Evolutionary conservation across 2,797 vertebrate species (phyloP).

Genomic region (Propithecus perrieri): DNA sequence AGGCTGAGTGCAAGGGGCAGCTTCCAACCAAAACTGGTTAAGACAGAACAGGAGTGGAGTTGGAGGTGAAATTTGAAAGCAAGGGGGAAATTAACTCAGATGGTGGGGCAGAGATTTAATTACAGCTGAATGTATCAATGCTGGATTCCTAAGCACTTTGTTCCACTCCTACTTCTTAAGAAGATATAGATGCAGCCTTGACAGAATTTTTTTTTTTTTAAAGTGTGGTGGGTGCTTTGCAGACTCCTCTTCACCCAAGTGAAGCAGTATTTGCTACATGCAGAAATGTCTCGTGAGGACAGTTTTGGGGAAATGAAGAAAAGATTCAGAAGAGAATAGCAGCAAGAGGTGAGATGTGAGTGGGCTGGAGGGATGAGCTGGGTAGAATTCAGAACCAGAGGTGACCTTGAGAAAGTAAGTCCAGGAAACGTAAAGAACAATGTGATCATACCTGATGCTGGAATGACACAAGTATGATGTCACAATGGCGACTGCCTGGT

Average conservation of each 20-base stretch:
- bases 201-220: background rate
- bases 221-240: background rate
- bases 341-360: background rate
- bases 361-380: fast-evolving
- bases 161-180: background rate
- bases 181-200: background rate
- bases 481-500: background rate
- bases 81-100: background rate
- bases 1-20: background rate
- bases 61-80: background rate
- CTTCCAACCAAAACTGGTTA: background rate
- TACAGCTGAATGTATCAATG: background rate
- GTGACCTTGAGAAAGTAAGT: background rate
- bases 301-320: background rate
- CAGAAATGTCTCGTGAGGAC: background rate
- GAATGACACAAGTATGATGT: background rate
- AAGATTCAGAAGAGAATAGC: background rate
- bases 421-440: background rate
- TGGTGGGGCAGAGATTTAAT: background rate
- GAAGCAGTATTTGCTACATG: background rate
- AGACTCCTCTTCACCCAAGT: background rate
- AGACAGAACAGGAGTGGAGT: background rate
- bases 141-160: background rate
- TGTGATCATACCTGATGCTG: background rate
- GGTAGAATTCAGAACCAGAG: background rate